Conservation (phyloP, 2,888 invertebrate species). For the Eustalomyia histrio region DNA sequence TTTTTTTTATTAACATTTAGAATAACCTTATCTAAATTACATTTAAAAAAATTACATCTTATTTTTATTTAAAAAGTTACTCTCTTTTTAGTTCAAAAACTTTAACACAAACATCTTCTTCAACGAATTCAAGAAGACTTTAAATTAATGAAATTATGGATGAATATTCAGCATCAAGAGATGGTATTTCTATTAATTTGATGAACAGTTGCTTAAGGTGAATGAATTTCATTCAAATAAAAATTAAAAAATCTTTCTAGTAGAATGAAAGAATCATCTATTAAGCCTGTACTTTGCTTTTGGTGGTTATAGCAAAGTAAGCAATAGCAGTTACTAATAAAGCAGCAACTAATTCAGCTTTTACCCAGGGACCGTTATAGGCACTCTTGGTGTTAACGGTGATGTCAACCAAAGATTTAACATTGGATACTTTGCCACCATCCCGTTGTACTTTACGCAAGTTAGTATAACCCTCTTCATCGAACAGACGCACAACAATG, state of each 20-base stretch:
- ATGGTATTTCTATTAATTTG: slow-evolving; percentile 10
- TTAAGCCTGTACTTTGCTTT: slow-evolving; percentile 88
- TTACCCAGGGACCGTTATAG: slow-evolving; percentile 95
- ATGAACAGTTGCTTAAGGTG: slow-evolving; percentile 63
- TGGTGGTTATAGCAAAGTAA: slow-evolving; percentile 92
- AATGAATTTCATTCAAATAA: slow-evolving; percentile 79
- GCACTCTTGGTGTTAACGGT: slow-evolving; percentile 87
- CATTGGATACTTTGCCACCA: slow-evolving; percentile 83
- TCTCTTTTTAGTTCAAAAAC: not conserved
- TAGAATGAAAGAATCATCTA: not conserved
- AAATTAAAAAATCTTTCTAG: slow-evolving; percentile 17
- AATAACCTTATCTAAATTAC: not conserved
- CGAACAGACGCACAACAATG: slow-evolving; percentile 89
- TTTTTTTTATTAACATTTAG: slow-evolving; percentile 7
- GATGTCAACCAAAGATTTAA: slow-evolving; percentile 85
- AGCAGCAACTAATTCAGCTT: slow-evolving; percentile 94
- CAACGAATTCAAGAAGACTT: not conserved
- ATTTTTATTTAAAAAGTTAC: not conserved
- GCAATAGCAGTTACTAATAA: slow-evolving; percentile 88
- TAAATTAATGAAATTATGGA: slow-evolving; percentile 12
- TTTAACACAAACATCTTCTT: not conserved
- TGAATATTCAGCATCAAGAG: not conserved
- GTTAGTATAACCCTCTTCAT: slow-evolving; percentile 94
- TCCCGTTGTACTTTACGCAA: slow-evolving; percentile 90
- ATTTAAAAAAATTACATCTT: not conserved